Conservation (phyloP, 1,140 invertebrate species). For the Antheraea mylitta region DNA sequence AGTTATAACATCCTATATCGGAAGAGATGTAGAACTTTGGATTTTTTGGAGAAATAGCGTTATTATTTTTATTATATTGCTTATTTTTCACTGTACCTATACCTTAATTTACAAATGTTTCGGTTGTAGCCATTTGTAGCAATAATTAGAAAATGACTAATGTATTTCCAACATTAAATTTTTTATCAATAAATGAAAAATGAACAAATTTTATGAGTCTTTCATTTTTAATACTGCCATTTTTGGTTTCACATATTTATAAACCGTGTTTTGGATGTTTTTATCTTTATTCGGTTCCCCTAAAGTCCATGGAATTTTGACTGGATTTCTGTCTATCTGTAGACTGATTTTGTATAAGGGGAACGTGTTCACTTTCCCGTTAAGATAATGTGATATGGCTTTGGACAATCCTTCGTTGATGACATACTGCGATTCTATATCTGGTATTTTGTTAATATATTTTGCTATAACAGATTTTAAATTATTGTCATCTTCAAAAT, state of each 20-base stretch:
- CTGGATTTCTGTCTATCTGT: conserved; percentile 50
- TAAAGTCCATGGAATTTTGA: conserved; percentile 64
- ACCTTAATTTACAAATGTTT: no score
- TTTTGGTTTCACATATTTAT: neutral
- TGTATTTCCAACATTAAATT: neutral
- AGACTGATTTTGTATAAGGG: conserved; percentile 57
- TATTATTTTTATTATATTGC: no score
- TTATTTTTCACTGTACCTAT: no score
- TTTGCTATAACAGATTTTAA: conserved; percentile 37
- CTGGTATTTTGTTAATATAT: conserved; percentile 43
- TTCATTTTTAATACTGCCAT: neutral
- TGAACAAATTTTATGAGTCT: neutral
- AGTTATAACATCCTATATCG: no score
- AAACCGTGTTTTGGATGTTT: conserved; percentile 8
- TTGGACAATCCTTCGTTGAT: conserved; percentile 53
- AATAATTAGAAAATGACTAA: neutral
- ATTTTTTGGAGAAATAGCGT: no score
- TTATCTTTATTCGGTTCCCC: conserved; percentile 21
- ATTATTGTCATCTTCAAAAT: conserved; percentile 26
- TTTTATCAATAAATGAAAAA: neutral
- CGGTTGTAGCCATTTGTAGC: neutral
- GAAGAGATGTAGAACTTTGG: no score
- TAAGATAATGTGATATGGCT: conserved; percentile 46
- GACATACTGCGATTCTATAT: conserved; percentile 49
- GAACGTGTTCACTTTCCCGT: conserved; percentile 53